Evolutionary conservation across 1,140 invertebrate genomes (phyloP).

Genomic region (Panonychus citri): DNA sequence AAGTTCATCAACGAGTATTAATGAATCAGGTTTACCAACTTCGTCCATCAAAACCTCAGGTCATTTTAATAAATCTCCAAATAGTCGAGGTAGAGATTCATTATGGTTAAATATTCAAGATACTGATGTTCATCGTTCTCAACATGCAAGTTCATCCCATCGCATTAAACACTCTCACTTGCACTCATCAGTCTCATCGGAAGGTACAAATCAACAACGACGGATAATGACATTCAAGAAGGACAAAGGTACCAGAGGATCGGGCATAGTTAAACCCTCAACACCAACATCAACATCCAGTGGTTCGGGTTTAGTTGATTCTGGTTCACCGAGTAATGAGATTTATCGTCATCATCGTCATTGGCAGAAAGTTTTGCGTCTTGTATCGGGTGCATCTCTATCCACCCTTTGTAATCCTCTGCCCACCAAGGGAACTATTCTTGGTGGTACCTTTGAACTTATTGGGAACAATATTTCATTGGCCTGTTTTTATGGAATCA

Average conservation of each 20-base stretch:
- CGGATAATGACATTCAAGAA: neutral
- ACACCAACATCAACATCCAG: neutral
- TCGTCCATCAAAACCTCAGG: too few relatives aligned
- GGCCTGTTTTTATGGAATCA: conserved; percentile 90
- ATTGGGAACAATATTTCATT: conserved; percentile 69
- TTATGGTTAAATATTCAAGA: too few relatives aligned
- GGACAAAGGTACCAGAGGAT: conserved; percentile 23
- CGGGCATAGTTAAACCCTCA: neutral
- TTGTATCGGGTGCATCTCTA: conserved; percentile 47
- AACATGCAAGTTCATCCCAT: too few relatives aligned
- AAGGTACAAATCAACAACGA: neutral
- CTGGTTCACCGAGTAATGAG: too few relatives aligned
- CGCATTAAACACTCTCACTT: too few relatives aligned
- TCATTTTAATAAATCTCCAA: too few relatives aligned
- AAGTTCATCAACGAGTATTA: neutral
- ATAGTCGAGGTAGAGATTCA: too few relatives aligned
- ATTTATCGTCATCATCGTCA: conserved; percentile 66
- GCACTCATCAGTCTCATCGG: neutral
- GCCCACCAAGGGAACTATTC: conserved; percentile 46
- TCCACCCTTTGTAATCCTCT: conserved; percentile 42
- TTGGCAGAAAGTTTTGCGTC: conserved; percentile 56
- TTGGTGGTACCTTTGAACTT: conserved; percentile 77
- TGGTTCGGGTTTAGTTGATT: too few relatives aligned
- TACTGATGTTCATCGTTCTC: too few relatives aligned
- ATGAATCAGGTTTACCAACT: too few relatives aligned